phyloP scores from a whole-genome alignment of 2,113 vertebrate genomes.

The Progne subis region DNA sequence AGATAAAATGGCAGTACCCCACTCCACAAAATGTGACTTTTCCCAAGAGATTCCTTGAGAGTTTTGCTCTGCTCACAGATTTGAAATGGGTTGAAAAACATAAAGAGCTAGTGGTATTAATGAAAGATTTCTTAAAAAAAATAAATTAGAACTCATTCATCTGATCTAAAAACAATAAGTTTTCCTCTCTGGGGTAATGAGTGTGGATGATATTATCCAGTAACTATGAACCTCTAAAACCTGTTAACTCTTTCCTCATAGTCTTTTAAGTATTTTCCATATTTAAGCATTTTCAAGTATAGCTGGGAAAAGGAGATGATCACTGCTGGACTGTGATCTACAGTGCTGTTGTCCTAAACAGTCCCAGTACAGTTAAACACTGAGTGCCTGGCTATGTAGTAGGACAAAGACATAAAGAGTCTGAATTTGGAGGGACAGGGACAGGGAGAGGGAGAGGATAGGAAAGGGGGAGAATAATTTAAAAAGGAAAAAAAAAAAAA shows the following conservation, averaged over 20 bases:
- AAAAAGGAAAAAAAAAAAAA: not conserved
- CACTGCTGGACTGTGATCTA: not conserved
- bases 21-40: not conserved
- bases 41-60: not conserved
- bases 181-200: not conserved
- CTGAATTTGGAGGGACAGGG: not conserved
- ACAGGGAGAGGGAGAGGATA: not conserved
- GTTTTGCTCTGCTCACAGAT: not conserved
- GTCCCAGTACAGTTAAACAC: not conserved
- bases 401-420: not conserved
- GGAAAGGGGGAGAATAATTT: not conserved
- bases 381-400: not conserved
- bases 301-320: not conserved
- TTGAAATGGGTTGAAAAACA: not conserved
- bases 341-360: not conserved
- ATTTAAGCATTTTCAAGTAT: fast-evolving
- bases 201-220: not conserved
- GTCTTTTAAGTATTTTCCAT: not conserved
- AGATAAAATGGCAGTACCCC: not conserved
- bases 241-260: not conserved
- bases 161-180: not conserved
- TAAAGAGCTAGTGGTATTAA: not conserved
- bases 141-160: not conserved
- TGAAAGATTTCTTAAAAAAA: not conserved
- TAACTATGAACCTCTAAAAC: not conserved